A percentile compares a stretch with the other conserved stretches of the same genome.
Conservation (phyloP, 1,140 invertebrate species). For the Coenobita brevimanus region DNA sequence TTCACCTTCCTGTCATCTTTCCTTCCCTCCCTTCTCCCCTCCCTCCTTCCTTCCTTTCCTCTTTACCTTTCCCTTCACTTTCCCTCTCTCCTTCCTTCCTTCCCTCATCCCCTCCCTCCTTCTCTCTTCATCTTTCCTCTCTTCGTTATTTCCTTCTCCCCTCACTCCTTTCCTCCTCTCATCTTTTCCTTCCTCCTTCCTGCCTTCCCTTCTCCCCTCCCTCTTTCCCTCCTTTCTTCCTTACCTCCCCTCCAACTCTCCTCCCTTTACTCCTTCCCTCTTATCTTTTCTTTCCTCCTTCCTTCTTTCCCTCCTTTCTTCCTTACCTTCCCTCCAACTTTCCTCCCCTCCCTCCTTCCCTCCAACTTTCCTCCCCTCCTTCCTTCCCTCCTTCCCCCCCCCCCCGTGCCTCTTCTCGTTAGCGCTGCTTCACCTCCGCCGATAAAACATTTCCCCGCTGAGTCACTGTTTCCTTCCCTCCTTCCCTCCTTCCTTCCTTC, state of each 20-base stretch:
- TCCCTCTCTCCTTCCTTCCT: background rate
- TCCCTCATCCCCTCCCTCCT: background rate
- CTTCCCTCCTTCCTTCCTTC: background rate
- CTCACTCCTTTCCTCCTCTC: background rate
- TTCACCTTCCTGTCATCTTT: background rate
- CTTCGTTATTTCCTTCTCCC: background rate
- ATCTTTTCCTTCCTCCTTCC: background rate
- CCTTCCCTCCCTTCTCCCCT: background rate
- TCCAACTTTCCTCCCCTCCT: background rate
- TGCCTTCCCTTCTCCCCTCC: background rate
- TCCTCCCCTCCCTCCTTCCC: background rate
- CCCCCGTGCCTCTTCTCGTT: constrained; percentile 35
- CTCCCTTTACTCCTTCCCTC: background rate
- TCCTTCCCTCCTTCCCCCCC: background rate
- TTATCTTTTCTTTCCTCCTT: background rate
- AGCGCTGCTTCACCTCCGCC: constrained; percentile 35
- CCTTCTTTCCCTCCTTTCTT: background rate
- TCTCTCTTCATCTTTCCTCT: background rate
- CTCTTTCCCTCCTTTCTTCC: background rate
- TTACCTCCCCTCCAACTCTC: background rate
- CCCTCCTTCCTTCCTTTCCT: too few relatives aligned
- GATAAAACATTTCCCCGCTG: constrained; percentile 48
- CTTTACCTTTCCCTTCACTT: too few relatives aligned
- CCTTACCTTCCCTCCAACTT: background rate
- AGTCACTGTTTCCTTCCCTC: constrained; percentile 25